Evolutionary conservation across 2,797 vertebrate genomes (phyloP), one percentile per base, ranked within the genome.

Genomic region (Podarcis siculus): DNA sequence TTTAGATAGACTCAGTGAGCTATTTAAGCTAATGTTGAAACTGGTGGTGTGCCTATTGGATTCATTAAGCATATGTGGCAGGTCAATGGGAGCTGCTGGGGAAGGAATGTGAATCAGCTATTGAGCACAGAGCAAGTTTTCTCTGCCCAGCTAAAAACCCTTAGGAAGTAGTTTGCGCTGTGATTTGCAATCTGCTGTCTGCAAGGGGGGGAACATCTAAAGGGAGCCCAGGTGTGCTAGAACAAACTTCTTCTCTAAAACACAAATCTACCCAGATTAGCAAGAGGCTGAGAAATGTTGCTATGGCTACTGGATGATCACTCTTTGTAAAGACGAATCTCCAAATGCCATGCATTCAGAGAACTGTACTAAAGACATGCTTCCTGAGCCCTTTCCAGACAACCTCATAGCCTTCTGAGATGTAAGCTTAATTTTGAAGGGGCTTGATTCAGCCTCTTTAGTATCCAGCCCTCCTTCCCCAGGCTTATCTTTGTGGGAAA

Each of bases 1-100:
- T 81, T 79, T 3, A 90, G 67, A 89, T 35, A 86, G 87, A 49
- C 72, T 89, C 85, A 91, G 32, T 76, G 0, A 91, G 71, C 45
- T 78, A 80, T 85, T 91, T 10, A 8, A 93, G 32, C 2, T 90
- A 86, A 82, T 37, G 10, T 6, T 1, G 1, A 86, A 87, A 32
- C 15, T 23, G 76, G 15, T 86, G 39, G 86, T 66, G 78, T 67
- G 79, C 81, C 1, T 15, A 0, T 0, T 1, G 0, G 64, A 13
- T 83, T 88, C 79, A 72, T 87, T 86, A 88, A 85, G 9, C 91
- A 39, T 85, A 23, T 0, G 0, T 39, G 78, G 7, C 17, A 32
- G 6, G 83, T 90, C 42, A 32, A 71, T 45, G 21, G 61, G 19
- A 79, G 21, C 82, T 3, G 76, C 21, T 1, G 79, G 49, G 0